Conservation (phyloP, 2,797 vertebrate species). For the Urophycis tenuis region DNA sequence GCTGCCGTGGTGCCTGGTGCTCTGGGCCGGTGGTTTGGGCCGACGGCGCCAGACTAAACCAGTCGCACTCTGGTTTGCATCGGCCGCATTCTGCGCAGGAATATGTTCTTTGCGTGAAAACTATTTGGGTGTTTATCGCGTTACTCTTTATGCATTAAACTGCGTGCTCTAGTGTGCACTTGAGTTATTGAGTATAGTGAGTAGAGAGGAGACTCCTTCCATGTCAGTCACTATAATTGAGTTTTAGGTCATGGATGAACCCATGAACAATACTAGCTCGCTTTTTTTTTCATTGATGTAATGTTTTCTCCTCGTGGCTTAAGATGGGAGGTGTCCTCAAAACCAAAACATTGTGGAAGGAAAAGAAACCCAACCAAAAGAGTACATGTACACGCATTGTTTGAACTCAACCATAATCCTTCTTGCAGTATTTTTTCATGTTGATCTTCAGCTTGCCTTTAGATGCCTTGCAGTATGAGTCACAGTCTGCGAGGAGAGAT, state of each 20-base stretch:
- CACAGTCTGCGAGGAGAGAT: conserved; percentile 71
- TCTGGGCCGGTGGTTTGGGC: background rate
- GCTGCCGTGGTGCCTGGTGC: background rate
- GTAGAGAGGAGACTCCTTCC: background rate
- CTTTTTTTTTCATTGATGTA: no score
- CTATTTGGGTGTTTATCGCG: background rate
- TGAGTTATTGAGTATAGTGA: background rate
- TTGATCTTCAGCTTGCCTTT: conserved; percentile 99
- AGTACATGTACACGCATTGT: background rate
- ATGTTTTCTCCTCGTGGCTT: background rate
- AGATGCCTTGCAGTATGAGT: conserved; percentile 96
- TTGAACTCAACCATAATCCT: conserved; percentile 93
- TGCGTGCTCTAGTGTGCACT: no score
- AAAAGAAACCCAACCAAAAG: background rate
- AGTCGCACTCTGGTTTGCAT: no score
- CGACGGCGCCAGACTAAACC: no score
- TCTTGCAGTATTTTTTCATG: conserved; percentile 99
- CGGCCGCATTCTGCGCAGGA: no score
- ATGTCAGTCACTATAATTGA: background rate
- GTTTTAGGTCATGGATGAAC: background rate
- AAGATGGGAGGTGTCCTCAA: background rate
- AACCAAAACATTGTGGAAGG: background rate
- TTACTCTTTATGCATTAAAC: background rate
- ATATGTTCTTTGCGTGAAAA: background rate
- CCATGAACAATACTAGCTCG: background rate